Base-by-base conservation (phyloP, 2,113 vertebrate genomes). In the Excalfactoria chinensis region DNA sequence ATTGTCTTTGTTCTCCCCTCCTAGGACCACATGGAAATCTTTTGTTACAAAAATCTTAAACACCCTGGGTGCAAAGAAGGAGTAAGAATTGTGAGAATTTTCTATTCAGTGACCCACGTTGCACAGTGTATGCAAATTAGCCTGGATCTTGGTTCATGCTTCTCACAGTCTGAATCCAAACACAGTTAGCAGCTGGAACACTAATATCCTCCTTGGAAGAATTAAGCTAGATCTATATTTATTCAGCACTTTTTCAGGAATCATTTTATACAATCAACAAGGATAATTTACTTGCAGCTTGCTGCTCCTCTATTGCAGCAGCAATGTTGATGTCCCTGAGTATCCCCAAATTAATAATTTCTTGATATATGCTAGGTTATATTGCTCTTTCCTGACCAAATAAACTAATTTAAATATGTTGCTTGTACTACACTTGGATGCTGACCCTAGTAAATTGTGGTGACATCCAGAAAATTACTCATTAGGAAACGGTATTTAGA, bases 401-500 rank as follows among this genome's bases (percentile, higher is more conserved):
- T 95, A 96, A 95, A 91, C 93, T 89, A 88, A 95, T 97, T 96
- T 94, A 91, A 96, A 96, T 96, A 96, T 92, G 86, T 94, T 91
- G 62, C 89, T 97, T 97, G 89, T 93, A 93, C 81, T 93, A 96
- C 89, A 96, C 82, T 96, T 95, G 72, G 73, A 95, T 95, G 58
- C 75, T 95, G 96, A 97, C 94, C 96, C 71, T 82, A 6, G 12
- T 96, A 97, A 97, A 97, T 93, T 95, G 82, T 94, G 53, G 75
- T 96, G 95, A 95, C 95, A 96, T 97, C 79, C 78, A 95, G 95
- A 97, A 97, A 97, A 97, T 97, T 96, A 88, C 91, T 97, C 95
- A 90, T 97, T 97, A 96, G 55, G 87, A 90, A 96, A 96, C 96
- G 68, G 67, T 97, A 93, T 97, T 97, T 97, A 95, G 92, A 93